phyloP scores from a whole-genome alignment of 2,888 invertebrate genomes.

The Teinopalpus imperialis region DNA sequence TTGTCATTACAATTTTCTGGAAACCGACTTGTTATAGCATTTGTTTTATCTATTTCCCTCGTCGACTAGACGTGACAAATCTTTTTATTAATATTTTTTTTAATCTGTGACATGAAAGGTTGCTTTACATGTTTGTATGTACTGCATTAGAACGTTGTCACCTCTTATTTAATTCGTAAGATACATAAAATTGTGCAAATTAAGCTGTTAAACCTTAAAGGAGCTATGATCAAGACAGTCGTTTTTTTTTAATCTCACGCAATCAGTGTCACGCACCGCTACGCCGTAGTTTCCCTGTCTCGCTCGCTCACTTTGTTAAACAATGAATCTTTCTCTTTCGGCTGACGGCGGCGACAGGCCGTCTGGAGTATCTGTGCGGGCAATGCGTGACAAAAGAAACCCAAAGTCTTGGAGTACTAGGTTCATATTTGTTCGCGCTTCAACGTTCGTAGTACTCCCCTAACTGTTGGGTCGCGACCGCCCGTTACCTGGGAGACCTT shows the following conservation, averaged over 20 bases:
- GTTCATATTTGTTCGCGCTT: slow-evolving; percentile 61
- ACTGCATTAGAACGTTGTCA: no score
- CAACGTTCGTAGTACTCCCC: slow-evolving; percentile 36
- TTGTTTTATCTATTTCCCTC: no score
- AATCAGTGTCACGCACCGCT: slow-evolving; percentile 19
- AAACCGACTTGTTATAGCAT: no score
- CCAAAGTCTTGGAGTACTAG: slow-evolving; percentile 67
- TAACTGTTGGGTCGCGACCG: slow-evolving; percentile 38
- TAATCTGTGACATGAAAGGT: no score
- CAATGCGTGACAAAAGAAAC: slow-evolving; percentile 69
- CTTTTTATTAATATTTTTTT: no score
- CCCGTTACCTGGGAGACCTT: slow-evolving; percentile 45
- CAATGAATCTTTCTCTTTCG: slow-evolving; percentile 58
- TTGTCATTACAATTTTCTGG: no score
- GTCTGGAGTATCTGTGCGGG: slow-evolving; percentile 71
- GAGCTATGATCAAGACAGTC: background rate
- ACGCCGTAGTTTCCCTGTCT: slow-evolving; percentile 46
- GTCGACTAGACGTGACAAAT: no score
- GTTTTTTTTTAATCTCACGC: slow-evolving; percentile 14
- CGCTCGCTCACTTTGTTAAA: slow-evolving; percentile 49
- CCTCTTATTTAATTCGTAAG: no score
- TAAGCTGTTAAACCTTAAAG: background rate
- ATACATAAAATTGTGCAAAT: slow-evolving; percentile 4
- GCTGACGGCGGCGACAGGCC: slow-evolving; percentile 74
- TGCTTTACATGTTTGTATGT: no score